Evolutionary conservation across 2,888 invertebrate genomes (phyloP).

Genomic region (Melieria picta): DNA sequence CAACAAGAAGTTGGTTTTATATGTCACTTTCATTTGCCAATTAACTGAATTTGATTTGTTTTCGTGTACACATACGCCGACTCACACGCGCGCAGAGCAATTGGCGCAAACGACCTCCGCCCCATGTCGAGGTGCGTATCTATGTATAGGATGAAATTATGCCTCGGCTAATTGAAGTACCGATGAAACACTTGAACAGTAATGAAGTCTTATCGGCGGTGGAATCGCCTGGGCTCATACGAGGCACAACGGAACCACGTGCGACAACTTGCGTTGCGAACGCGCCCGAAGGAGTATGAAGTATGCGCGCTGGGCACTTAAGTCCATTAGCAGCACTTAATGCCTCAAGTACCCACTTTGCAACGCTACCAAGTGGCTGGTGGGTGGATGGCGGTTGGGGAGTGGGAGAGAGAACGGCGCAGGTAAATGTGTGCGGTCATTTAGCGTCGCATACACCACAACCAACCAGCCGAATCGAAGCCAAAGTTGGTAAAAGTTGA

Average conservation of each 20-base stretch:
- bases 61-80: constrained; percentile 3
- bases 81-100: too few species aligned
- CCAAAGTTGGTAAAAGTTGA: too few species aligned
- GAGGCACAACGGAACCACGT: background rate
- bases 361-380: too few species aligned
- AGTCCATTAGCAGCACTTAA: constrained; percentile 41
- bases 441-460: too few species aligned
- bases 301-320: constrained; percentile 30
- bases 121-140: too few species aligned
- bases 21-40: constrained; percentile 42
- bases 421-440: too few species aligned
- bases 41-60: constrained; percentile 52
- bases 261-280: too few species aligned
- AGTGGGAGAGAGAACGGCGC: too few species aligned
- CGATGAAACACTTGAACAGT: constrained; percentile 22
- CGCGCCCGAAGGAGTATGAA: background rate
- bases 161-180: constrained; percentile 50
- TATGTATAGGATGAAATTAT: constrained; percentile 4
- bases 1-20: constrained; percentile 15
- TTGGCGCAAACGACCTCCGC: too few species aligned
- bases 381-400: too few species aligned
- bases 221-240: background rate
- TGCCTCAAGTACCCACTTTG: background rate
- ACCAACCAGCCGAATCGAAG: too few species aligned
- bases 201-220: constrained; percentile 38